These are phyloP conservation scores for Steatornis caripensis DNA, from an alignment of 2,113 vertebrate species.

Conservation along the genomic window DNA sequence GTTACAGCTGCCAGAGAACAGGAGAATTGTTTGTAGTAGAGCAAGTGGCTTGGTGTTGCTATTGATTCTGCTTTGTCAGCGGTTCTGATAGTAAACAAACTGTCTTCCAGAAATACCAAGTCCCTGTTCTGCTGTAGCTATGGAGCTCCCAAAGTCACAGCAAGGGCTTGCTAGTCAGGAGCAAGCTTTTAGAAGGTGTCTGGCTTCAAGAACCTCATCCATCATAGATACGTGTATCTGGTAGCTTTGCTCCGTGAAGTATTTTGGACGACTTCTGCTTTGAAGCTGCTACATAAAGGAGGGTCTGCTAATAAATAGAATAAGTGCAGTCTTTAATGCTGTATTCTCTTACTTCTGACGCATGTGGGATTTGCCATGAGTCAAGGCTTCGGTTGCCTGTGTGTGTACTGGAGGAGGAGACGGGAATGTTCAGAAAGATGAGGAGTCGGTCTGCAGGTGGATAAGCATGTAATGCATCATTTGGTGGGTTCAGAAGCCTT, in stretches of 20 bases:
- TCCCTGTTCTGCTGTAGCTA: neutral
- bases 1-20: neutral
- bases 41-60: neutral
- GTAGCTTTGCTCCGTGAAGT: neutral
- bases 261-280: neutral
- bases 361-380: neutral
- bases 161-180: neutral
- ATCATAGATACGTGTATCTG: accelerated
- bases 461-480: neutral
- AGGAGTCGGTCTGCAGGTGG: neutral
- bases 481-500: neutral
- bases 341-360: neutral
- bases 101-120: neutral
- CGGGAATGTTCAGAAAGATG: neutral
- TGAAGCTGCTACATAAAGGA: neutral
- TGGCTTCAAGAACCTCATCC: neutral
- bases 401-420: neutral
- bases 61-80: neutral
- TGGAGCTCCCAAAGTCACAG: neutral
- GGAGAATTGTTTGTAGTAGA: neutral
- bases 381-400: neutral
- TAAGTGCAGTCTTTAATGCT: neutral
- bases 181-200: neutral
- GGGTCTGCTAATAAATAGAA: neutral
- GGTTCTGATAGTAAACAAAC: neutral